Evolutionary conservation across 2,797 vertebrate species (phyloP), one percentile per base, ranked within the genome.

Genomic region (Ptychobarbus kaznakovi): DNA sequence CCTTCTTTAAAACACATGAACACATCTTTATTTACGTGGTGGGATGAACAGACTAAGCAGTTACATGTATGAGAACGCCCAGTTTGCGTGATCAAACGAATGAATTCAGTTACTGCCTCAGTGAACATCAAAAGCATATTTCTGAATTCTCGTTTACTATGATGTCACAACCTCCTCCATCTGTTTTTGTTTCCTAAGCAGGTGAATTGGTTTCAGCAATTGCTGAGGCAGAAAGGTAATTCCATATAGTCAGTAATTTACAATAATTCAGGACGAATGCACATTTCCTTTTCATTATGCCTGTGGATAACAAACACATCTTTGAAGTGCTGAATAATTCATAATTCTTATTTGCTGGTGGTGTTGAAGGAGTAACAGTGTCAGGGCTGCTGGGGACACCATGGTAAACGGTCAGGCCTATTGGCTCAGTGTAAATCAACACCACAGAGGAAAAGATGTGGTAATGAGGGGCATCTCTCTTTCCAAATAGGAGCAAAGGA

Each of bases 401-500:
- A 44, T 13, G 73, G 86, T 84, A 85, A 70, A 63, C 15, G 74
- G 35, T 74, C 66, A 56, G 65, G 72, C 49, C 79, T 74, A 79
- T 88, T 51, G 32, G 73, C 80, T 86, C 79, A 18, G 80, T 81
- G 82, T 70, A 63, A 85, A 84, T 84, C 72, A 85, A 83, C 65
- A 63, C 20, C 76, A 35, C 22, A 9, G 78, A 83, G 44, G 46
- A 87, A 53, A 66, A 73, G 73, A 77, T 77, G 85, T 83, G 53
- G 78, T 88, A 90, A 90, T 87, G 83, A 87, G 87, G 81, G 85
- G 78, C 82, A 85, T 82, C 81, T 86, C 81, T 82, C 80, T 78
- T 86, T 90, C 87, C 86, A 89, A 89, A 91, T 89, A 88, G 86
- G 85, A 90, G 89, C 87, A 90, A 92, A 92, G 87, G 90, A 79